Evolutionary conservation across 2,797 vertebrate genomes (phyloP), one percentile per base, ranked within the genome.

Genomic region (Agapornis canus): DNA sequence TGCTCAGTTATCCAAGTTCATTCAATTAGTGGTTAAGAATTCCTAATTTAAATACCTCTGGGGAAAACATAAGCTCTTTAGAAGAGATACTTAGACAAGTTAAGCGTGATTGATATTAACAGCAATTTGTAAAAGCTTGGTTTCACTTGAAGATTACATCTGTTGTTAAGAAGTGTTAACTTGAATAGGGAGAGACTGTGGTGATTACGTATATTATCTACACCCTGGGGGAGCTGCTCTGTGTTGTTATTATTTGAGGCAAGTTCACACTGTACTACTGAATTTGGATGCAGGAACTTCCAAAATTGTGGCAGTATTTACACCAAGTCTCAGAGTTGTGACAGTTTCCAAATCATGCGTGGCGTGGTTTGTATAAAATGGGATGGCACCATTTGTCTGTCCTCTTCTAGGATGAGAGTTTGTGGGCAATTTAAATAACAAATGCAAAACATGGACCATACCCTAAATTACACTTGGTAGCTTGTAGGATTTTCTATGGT

Each of bases 71-170:
- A 92, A 97, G 90, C 76, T 96, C 91, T 96, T 96, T 95, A 95
- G 88, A 96, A 91, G 76, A 94, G 95, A 96, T 95, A 66, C 79
- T 92, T 93, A 96, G 87, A 81, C 82, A 94, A 96, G 89, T 95
- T 97, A 96, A 96, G 59, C 14, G 2, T 96, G 95, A 97, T 97
- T 97, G 96, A 90, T 97, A 92, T 92, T 96, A 94, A 76, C 88
- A 91, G 71, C 82, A 97, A 94, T 92, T 89, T 95, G 92, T 93
- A 95, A 89, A 95, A 93, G 82, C 90, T 96, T 92, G 70, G 86
- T 96, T 97, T 97, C 95, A 96, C 94, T 96, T 96, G 96, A 96
- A 96, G 56, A 96, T 94, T 92, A 83, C 80, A 94, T 97, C 95
- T 96, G 82, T 83, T 97, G 89, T 85, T 92, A 93, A 31, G 56